Percentiles rank a stretch among this genome's conserved stretches.
Evolutionary conservation across 1,140 invertebrate genomes (phyloP).

Genomic region (Achatina immaculata): DNA sequence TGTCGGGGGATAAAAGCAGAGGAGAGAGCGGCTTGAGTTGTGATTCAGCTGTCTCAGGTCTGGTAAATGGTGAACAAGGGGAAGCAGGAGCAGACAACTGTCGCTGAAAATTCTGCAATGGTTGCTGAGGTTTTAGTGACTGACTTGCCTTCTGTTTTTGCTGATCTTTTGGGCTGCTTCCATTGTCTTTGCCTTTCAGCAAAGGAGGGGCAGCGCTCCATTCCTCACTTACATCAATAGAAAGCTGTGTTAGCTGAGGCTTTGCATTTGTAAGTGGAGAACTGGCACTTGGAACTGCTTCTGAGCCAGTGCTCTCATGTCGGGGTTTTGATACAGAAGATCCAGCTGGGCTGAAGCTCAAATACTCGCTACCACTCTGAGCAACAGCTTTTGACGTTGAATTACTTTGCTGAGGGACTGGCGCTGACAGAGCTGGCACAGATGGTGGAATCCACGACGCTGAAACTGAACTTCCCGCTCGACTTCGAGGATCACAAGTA

Average conservation of each 20-base stretch:
- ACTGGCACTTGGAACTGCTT: neutral
- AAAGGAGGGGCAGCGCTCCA: neutral
- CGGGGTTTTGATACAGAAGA: neutral
- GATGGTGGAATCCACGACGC: neutral
- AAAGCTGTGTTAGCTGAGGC: neutral
- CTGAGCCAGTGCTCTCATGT: neutral
- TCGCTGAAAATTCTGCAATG: neutral
- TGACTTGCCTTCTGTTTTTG: neutral
- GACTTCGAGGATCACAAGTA: neutral
- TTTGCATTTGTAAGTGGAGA: neutral
- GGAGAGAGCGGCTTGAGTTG: neutral
- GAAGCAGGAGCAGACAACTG: constrained; percentile 15
- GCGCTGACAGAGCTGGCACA: neutral
- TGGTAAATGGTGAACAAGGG: neutral
- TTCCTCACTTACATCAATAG: neutral
- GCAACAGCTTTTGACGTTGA: neutral
- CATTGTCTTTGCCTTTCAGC: neutral
- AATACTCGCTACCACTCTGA: neutral
- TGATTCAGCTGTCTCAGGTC: neutral
- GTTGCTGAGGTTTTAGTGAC: neutral
- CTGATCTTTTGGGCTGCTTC: neutral
- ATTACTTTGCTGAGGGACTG: neutral
- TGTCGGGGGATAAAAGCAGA: neutral
- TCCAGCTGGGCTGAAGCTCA: neutral
- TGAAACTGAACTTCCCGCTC: neutral